These are phyloP conservation scores for Falco cherrug DNA, from an alignment of 2,797 vertebrate genomes.

Conservation along the genomic window DNA sequence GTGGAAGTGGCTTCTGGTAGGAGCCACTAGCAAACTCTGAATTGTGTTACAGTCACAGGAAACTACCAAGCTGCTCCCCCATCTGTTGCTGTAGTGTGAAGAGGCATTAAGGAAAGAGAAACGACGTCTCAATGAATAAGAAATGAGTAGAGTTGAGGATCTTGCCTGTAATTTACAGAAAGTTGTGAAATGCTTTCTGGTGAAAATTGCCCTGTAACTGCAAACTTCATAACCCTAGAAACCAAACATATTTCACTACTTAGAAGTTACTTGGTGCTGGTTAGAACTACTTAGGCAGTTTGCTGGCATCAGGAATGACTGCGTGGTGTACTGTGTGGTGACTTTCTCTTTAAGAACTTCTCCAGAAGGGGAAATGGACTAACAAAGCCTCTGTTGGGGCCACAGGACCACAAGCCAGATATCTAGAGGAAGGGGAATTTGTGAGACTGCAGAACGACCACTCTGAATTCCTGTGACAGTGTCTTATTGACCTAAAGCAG, in stretches of 20 bases:
- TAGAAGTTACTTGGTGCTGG: neutral
- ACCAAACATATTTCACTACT: neutral
- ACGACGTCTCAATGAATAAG: neutral
- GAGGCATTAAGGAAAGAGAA: neutral
- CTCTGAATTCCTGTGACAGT: neutral
- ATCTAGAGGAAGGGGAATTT: neutral
- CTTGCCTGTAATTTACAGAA: conserved; percentile 13
- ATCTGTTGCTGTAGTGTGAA: neutral
- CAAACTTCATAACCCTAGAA: neutral
- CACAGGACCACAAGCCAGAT: neutral
- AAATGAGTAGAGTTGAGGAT: neutral
- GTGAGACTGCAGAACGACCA: neutral
- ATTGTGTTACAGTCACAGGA: neutral
- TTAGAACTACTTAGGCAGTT: neutral
- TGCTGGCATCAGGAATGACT: neutral
- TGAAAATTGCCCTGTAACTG: neutral
- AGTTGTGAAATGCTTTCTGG: conserved; percentile 48
- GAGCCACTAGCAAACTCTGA: neutral
- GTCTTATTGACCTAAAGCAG: neutral
- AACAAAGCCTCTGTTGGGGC: neutral
- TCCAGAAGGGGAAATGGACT: neutral
- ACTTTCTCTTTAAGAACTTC: neutral
- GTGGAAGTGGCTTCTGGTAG: neutral
- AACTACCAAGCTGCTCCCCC: neutral
- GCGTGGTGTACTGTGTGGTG: fast-evolving